phyloP scores from a whole-genome alignment of 2,888 invertebrate species.

The Drosophila ustulata region DNA sequence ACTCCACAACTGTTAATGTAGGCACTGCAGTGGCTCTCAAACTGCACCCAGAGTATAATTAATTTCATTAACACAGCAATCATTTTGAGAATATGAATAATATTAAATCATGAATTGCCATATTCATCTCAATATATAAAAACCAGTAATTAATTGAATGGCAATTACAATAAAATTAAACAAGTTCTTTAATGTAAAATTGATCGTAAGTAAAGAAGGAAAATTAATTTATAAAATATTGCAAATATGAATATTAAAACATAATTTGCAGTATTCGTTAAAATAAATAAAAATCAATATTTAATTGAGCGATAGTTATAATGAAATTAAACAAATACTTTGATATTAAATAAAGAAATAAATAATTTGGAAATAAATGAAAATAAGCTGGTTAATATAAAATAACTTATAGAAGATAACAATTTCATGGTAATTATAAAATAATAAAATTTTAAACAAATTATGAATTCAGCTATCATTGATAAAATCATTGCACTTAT shows the following conservation, averaged over 20 bases:
- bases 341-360: background rate
- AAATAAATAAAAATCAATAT: background rate
- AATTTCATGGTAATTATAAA: too few species aligned
- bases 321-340: background rate
- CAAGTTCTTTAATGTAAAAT: background rate
- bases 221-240: background rate
- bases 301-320: background rate
- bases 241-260: background rate
- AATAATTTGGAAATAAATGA: too few species aligned
- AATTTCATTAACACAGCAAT: too few species aligned
- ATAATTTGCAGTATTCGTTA: background rate
- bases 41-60: conserved; percentile 21
- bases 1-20: conserved; percentile 30
- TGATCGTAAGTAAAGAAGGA: background rate
- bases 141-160: background rate
- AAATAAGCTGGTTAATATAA: background rate
- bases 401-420: background rate
- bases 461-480: background rate
- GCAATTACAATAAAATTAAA: background rate
- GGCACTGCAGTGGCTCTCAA: conserved; percentile 32
- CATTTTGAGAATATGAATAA: background rate
- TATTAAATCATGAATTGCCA: background rate
- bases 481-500: conserved; percentile 42
- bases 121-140: background rate
- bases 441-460: background rate